Conservation (phyloP, 1,140 invertebrate species). For the Tetramorium alpestre region DNA sequence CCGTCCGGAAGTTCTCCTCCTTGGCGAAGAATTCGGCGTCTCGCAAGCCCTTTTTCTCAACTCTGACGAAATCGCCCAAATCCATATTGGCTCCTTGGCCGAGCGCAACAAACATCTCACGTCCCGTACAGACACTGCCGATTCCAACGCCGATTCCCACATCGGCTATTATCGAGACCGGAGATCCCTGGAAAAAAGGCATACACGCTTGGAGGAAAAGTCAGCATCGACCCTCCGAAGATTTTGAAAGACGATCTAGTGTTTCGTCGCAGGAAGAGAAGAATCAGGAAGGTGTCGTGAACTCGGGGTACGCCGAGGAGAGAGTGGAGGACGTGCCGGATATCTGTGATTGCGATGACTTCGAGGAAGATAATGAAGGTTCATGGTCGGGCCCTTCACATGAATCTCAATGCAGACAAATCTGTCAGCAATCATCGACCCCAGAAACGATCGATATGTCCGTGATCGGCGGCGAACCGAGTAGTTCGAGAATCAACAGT, state of each 20-base stretch:
- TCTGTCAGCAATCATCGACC: neutral
- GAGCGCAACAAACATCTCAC: conserved; percentile 78
- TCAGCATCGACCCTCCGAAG: neutral
- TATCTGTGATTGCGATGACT: neutral
- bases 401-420: neutral
- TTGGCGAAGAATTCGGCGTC: conserved; percentile 66
- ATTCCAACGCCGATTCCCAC: conserved; percentile 6
- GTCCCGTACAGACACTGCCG: neutral
- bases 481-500: conserved; percentile 41
- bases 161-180: neutral
- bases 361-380: conserved; percentile 37
- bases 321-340: neutral
- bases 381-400: neutral
- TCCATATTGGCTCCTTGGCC: conserved; percentile 80
- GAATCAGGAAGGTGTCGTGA: conserved; percentile 67
- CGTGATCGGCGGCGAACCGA: neutral
- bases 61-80: conserved; percentile 67
- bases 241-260: neutral
- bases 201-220: neutral
- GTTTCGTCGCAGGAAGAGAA: conserved; percentile 37
- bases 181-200: conserved; percentile 28
- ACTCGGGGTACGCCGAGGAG: conserved; percentile 62
- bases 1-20: conserved; percentile 77
- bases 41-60: conserved; percentile 77
- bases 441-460: conserved; percentile 44